These are phyloP conservation scores for Acrocyrtus sp. DNA, from an alignment of 2,888 invertebrate species.

Conservation along the genomic window DNA sequence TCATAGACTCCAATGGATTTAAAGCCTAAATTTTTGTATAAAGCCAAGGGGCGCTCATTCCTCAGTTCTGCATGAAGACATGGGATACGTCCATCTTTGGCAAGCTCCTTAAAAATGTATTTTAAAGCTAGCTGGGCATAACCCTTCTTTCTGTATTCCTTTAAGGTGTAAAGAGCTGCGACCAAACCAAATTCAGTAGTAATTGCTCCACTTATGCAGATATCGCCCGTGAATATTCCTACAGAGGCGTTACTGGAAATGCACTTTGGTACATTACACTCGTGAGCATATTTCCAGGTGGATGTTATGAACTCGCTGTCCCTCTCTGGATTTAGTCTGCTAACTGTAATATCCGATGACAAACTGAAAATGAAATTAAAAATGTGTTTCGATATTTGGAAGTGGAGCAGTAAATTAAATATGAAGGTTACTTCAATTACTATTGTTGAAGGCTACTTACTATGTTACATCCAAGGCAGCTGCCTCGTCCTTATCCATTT, in stretches of 20 bases:
- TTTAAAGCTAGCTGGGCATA: constrained; percentile 35
- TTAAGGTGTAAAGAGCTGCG: constrained; percentile 22
- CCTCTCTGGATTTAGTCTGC: constrained; percentile 7
- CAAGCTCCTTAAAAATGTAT: constrained; percentile 26
- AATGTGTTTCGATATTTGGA: background rate
- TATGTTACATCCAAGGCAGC: no score
- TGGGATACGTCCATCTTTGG: constrained; percentile 36
- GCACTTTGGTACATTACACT: constrained; percentile 4
- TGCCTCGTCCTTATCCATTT: background rate
- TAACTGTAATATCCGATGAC: background rate
- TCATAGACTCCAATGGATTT: constrained; percentile 19
- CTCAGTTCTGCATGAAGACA: constrained; percentile 20
- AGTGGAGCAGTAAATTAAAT: no score
- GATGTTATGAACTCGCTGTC: constrained; percentile 25
- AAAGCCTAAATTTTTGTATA: constrained; percentile 35
- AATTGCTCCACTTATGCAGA: constrained; percentile 27
- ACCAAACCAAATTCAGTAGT: constrained; percentile 22
- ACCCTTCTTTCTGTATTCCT: constrained; percentile 26
- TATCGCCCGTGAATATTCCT: constrained; percentile 30
- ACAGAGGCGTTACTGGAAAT: constrained; percentile 20
- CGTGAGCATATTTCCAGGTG: constrained; percentile 30
- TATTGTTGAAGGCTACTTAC: background rate
- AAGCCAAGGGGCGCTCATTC: constrained; percentile 23
- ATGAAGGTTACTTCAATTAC: background rate
- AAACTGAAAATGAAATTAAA: background rate